Evolutionary conservation across 2,113 vertebrate species (phyloP).

Genomic region (Enhydra lutris): DNA sequence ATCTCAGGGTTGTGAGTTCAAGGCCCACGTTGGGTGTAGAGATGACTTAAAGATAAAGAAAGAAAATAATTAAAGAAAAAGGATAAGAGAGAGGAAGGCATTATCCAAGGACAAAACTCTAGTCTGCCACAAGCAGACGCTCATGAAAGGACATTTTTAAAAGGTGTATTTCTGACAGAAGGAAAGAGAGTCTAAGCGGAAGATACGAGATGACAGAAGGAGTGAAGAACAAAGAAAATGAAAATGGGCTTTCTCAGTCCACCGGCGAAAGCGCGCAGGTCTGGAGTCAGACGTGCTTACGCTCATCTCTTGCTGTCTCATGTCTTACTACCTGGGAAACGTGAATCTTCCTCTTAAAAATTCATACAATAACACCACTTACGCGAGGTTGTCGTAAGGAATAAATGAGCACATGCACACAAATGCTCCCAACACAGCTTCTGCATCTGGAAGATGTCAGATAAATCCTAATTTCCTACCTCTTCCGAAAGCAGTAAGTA

Average conservation of each 20-base stretch:
- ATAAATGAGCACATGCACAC: neutral
- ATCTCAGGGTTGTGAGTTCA: neutral
- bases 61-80: neutral
- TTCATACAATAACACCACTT: neutral
- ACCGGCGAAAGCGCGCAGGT: neutral
- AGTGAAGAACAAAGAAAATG: neutral
- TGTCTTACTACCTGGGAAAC: neutral
- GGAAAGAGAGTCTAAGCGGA: neutral
- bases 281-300: neutral
- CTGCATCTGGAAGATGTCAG: neutral
- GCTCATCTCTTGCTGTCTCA: neutral
- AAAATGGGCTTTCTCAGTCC: neutral
- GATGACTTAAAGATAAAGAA: neutral
- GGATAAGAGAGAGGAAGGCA: neutral
- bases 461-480: neutral
- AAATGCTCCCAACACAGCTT: neutral
- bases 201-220: neutral
- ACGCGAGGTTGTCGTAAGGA: neutral
- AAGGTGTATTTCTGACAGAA: neutral
- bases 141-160: neutral
- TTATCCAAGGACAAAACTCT: neutral
- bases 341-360: conserved; percentile 8
- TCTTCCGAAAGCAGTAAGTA: neutral
- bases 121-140: neutral
- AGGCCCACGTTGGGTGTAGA: neutral